These are phyloP conservation scores for Crossoptilon crossoptilon DNA, from an alignment of 2,797 vertebrate species.

Conservation along the genomic window DNA sequence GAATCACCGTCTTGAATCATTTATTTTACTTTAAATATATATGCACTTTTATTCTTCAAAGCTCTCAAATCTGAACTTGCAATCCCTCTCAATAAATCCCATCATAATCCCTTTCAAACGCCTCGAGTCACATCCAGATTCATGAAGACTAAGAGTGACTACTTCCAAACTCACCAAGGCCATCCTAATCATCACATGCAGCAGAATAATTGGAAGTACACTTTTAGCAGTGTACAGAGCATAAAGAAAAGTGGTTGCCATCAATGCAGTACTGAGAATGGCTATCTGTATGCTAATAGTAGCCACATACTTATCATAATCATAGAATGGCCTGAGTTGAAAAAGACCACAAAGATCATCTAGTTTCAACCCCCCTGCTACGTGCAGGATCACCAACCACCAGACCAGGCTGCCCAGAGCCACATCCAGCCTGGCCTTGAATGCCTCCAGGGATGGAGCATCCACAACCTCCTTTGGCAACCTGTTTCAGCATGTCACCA, in stretches of 20 bases:
- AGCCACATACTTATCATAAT: background rate
- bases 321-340: too few relatives aligned
- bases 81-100: background rate
- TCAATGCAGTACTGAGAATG: background rate
- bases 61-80: background rate
- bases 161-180: background rate
- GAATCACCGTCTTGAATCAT: background rate
- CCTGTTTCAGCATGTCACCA: too few relatives aligned
- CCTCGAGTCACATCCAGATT: background rate
- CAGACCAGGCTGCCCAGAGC: too few relatives aligned
- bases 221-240: background rate
- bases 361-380: too few relatives aligned
- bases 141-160: accelerated
- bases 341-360: too few relatives aligned
- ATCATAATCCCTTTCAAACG: background rate
- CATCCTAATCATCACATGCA: background rate
- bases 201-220: background rate
- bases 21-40: background rate
- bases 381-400: too few relatives aligned
- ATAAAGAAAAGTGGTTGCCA: background rate
- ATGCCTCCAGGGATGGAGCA: too few relatives aligned
- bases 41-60: background rate
- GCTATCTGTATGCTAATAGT: background rate
- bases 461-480: too few relatives aligned
- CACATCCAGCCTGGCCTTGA: too few relatives aligned